Base-by-base conservation (phyloP, 2,113 vertebrate species). In the Mobula birostris region DNA sequence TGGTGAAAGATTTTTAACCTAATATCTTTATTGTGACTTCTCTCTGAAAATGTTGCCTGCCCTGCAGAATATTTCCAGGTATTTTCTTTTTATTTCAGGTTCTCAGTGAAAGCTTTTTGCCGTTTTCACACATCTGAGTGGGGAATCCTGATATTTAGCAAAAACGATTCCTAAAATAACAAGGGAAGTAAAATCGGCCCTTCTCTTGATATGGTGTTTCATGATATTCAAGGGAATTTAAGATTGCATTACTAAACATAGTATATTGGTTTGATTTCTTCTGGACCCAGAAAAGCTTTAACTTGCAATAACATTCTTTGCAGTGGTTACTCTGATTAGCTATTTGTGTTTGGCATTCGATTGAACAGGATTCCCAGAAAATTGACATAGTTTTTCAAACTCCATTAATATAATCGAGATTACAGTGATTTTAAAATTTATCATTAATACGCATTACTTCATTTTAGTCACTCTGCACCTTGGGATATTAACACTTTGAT, bases 361-460 rank as follows among this genome's bases (percentile, higher is more conserved):
- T 90, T 63, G 61, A 90, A 63, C 85, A 66, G 29, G 9, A 90
- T 68, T 66, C 32, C 48, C 8, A 91, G 63, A 91, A 63, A 68
- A 68, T 21, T 85, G 82, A 85, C 82, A 85, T 58, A 48, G 48
- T 7, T 85, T 85, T 40, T 24, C 82, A 85, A 85, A 80, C 32
- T 80, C 78, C 32, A 80, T 80, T 40, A 80, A 48, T 48, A 48
- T 48, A 48, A 85, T 58, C 21, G 48, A 85, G 48, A 85, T 48
- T 48, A 48, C 48, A 48, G 58, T 83, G 58, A 83, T 85, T 85
- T 79, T 58, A 85, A 85, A 85, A 85, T 85, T 85, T 85, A 85
- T 24, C 48, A 85, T 85, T 58, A 56, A 85, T 27, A 48, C 24
- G 21, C 21, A 56, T 48, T 56, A 83, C 82, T 85, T 85, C 6